These are phyloP conservation scores for Spialia ferax DNA, from an alignment of 2,888 invertebrate species.

Conservation along the genomic window DNA sequence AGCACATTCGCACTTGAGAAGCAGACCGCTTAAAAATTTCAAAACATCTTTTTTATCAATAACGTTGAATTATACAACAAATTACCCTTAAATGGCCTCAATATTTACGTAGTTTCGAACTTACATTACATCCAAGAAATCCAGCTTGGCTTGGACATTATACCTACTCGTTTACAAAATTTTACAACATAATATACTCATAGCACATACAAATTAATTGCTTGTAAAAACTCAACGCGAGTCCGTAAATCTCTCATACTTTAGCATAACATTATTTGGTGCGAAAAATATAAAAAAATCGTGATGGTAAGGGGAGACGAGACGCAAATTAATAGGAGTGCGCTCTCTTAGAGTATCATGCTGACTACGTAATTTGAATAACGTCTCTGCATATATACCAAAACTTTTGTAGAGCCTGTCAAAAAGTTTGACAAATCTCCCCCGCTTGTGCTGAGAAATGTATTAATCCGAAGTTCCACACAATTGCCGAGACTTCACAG, in stretches of 20 bases:
- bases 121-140: too few species aligned
- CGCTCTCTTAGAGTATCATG: slow-evolving; percentile 41
- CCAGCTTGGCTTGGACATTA: too few species aligned
- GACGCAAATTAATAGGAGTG: slow-evolving; percentile 53
- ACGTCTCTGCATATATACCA: neutral
- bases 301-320: slow-evolving; percentile 38
- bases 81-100: too few species aligned
- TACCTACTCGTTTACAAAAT: neutral
- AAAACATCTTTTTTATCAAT: too few species aligned
- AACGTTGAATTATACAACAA: too few species aligned
- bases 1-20: too few species aligned
- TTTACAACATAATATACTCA: neutral
- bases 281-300: slow-evolving; percentile 47
- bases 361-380: slow-evolving; percentile 29
- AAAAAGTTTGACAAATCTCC: slow-evolving; percentile 21
- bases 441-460: neutral
- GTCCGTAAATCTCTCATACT: slow-evolving; percentile 6
- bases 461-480: neutral
- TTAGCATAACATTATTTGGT: slow-evolving; percentile 43
- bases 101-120: too few species aligned
- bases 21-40: too few species aligned
- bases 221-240: neutral
- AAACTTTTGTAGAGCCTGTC: slow-evolving; percentile 22
- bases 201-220: neutral
- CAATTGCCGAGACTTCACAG: neutral